Evolutionary conservation across 1,140 invertebrate genomes (phyloP).

Genomic region (Yoshiicerus persimilis): DNA sequence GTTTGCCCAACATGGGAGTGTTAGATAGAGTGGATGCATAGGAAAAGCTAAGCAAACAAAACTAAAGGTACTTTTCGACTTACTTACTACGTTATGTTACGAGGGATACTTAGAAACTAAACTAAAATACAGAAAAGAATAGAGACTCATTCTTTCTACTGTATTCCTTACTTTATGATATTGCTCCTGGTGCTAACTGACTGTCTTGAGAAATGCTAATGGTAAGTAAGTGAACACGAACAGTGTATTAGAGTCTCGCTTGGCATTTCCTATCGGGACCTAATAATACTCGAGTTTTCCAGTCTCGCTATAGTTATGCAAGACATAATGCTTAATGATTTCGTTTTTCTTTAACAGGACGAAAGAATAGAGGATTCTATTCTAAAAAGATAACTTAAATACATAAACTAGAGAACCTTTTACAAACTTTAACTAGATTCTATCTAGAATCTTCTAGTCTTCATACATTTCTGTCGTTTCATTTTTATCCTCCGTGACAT

Average conservation of each 20-base stretch:
- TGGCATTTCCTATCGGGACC: neutral
- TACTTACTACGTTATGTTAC: too few relatives aligned
- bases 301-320: neutral
- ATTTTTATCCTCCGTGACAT: neutral
- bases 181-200: neutral
- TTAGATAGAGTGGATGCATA: neutral
- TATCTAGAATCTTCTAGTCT: neutral
- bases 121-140: too few relatives aligned
- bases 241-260: neutral
- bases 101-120: neutral
- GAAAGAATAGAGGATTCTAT: neutral
- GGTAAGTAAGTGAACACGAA: neutral
- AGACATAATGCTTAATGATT: neutral
- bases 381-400: neutral
- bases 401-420: neutral
- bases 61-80: neutral
- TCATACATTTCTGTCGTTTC: neutral
- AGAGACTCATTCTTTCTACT: neutral
- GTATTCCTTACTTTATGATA: neutral
- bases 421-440: neutral
- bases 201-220: neutral
- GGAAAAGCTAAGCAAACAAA: neutral
- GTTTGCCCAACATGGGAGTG: neutral
- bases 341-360: neutral
- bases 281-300: neutral